Base-by-base conservation (phyloP, 1,140 invertebrate species). In the Drosophila parabipectinata region DNA sequence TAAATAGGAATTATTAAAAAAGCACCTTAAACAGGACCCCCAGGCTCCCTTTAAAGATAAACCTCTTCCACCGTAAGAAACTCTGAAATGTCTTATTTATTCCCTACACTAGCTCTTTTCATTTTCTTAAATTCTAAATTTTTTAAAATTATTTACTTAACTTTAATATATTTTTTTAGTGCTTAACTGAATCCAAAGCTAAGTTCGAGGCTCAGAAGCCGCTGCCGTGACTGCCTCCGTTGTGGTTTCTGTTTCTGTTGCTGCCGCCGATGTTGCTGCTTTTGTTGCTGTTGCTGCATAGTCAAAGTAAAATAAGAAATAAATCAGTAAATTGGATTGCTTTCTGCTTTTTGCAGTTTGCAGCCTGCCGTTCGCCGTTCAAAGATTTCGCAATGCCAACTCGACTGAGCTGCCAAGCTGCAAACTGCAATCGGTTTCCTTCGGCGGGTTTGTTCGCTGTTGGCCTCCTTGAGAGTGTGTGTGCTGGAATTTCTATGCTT, bases 301-400 rank as follows among this genome's bases (percentile, higher is more conserved):
- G 83, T 83, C 79, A 88, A 87, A 87, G 83, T 88, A 88, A 88
- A 88, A 88, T 88, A 88, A 88, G 83, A 88, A 88, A 88, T 88
- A 88, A 88, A 88, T 88, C 83, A 88, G 83, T 88, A 88, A 88
- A 88, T 88, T 88, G 83, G 82, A 87, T 87, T 87, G 82, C 82
- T 87, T 88, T 87, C 54, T 87, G 80, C 83, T 67, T 67, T 67
- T 67, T 63, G 63, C 37, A 63, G 63, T 63, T 67, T 59, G 63
- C 58, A 50, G 58, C 39, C 32, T 26, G 64, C 58, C 73, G 59
- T 79, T 77, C 71, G 75, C 63, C 69, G 59, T 79, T 76, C 74
- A 71, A 59, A 69, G 66, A 75, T 81, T 77, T 68, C 59, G 71
- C 82, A 87, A 76, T 87, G 75, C 61, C 78, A 79, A 79, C 67